phyloP scores from a whole-genome alignment of 2,113 vertebrate species.

The Micronycteris hirsuta region DNA sequence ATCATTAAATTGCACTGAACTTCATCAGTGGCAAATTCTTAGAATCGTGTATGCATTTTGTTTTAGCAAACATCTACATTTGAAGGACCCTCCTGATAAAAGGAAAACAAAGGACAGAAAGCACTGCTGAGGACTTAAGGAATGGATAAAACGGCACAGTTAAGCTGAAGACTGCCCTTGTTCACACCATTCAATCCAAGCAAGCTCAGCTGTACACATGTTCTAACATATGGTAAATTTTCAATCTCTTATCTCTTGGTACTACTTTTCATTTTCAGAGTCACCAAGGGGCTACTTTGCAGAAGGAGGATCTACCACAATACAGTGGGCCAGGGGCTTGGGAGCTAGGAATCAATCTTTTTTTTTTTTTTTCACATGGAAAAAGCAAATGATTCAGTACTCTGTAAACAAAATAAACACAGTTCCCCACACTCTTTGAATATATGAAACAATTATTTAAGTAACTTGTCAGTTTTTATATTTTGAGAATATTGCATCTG shows the following conservation, averaged over 20 bases:
- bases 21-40: neutral
- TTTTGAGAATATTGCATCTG: constrained; percentile 45
- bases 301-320: constrained; percentile 53
- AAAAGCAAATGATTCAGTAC: neutral
- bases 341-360: constrained; percentile 13
- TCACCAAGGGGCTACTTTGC: constrained; percentile 62
- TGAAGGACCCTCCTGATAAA: neutral
- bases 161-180: neutral
- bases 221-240: constrained; percentile 68
- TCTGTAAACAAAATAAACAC: constrained; percentile 30
- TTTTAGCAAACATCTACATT: neutral
- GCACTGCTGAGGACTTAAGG: neutral
- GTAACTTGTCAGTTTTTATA: constrained; percentile 50
- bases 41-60: neutral
- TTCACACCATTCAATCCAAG: constrained; percentile 40
- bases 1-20: neutral
- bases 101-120: neutral
- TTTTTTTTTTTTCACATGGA: neutral
- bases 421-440: neutral
- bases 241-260: constrained; percentile 37
- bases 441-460: constrained; percentile 55
- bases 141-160: neutral
- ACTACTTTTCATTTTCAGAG: constrained; percentile 55
- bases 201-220: constrained; percentile 60
- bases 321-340: constrained; percentile 20